Evolutionary conservation across 2,797 vertebrate genomes (phyloP).

Genomic region (Pteropus rufus): DNA sequence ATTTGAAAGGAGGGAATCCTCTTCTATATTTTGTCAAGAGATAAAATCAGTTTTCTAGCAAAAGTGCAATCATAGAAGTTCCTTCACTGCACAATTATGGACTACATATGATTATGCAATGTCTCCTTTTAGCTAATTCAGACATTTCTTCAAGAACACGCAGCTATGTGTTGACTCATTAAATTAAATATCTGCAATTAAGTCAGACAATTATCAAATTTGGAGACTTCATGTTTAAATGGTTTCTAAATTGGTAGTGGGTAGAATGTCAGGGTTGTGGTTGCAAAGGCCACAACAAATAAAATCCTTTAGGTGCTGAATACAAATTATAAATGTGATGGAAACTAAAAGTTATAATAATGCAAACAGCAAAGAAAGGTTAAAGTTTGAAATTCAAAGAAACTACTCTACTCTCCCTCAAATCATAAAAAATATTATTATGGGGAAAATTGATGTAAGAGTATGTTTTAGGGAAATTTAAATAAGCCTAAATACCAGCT

Average conservation of each 20-base stretch:
- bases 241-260: neutral
- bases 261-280: neutral
- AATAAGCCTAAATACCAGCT: neutral
- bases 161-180: neutral
- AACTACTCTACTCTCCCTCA: neutral
- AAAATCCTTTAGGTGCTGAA: neutral
- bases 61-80: neutral
- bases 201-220: neutral
- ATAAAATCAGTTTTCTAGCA: neutral
- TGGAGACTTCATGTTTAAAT: neutral
- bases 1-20: neutral
- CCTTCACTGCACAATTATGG: neutral
- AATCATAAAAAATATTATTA: neutral
- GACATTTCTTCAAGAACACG: neutral
- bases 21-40: neutral
- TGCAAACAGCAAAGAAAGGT: neutral
- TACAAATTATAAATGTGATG: neutral
- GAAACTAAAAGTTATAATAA: neutral
- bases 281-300: neutral
- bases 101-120: too few relatives aligned
- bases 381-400: neutral
- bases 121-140: neutral
- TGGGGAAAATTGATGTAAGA: neutral
- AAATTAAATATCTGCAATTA: neutral
- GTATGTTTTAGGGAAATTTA: neutral